These are phyloP conservation scores for Haplotaxodon microlepis DNA, from an alignment of 2,113 vertebrate species.

Conservation along the genomic window DNA sequence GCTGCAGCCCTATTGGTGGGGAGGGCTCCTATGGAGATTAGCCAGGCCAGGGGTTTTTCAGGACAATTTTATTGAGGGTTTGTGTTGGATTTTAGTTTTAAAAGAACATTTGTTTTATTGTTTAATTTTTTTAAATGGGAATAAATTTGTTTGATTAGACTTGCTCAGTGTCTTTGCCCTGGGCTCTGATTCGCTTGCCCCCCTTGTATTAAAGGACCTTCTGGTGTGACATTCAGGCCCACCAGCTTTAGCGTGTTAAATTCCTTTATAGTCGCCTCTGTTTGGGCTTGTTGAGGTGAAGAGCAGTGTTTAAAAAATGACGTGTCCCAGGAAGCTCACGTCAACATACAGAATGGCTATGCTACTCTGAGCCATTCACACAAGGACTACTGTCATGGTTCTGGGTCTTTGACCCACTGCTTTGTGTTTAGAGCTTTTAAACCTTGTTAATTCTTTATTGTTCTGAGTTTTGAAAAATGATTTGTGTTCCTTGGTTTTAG, in stretches of 20 bases:
- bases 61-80: not conserved
- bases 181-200: not conserved
- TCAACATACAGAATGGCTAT: accelerated
- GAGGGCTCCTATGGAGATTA: not conserved
- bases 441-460: not conserved
- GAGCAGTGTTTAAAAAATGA: not conserved
- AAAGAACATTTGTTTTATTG: not conserved
- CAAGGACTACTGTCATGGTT: not conserved
- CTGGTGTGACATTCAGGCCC: not conserved
- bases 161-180: not conserved
- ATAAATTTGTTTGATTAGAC: not conserved
- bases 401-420: not conserved
- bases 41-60: not conserved
- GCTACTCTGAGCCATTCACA: not conserved
- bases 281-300: not conserved
- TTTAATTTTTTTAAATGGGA: not conserved
- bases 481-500: not conserved
- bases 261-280: not conserved
- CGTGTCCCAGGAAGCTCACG: not conserved
- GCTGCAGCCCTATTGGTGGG: not conserved
- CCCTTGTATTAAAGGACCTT: not conserved
- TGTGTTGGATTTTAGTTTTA: not conserved
- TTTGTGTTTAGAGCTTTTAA: not conserved
- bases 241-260: not conserved
- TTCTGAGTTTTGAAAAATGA: not conserved